Evolutionary conservation across 2,113 vertebrate species (phyloP), one percentile per base, ranked within the genome.

Genomic region (Lepus europaeus): DNA sequence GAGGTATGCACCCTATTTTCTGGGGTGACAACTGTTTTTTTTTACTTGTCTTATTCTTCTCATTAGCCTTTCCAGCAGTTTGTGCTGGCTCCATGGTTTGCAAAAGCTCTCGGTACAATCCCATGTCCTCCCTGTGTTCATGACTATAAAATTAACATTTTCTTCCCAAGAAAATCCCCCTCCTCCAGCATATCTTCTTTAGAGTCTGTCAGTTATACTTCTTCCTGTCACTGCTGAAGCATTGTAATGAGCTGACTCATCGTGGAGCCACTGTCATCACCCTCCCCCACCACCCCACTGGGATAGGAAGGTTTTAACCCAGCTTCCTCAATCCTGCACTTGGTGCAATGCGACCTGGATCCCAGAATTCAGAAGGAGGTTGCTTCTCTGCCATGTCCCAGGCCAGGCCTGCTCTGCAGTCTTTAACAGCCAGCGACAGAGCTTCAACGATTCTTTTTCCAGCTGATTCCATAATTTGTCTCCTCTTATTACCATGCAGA

Each of bases 161-260:
- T 92, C 84, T 80, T 95, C 76, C 84, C 59, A 31, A 36, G 31
- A 95, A 78, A 95, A 94, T 33, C 12, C 31, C 79, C 63, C 49
- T 49, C 45, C 45, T 45, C 6, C 45, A 45, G 76, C 31, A 53
- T 79, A 66, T 59, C 72, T 51, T 61, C 77, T 90, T 91, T 82
- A 85, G 23, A 9, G 10, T 36, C 78, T 95, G 87, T 76, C 95
- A 95, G 45, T 94, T 82, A 94, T 5, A 53, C 22, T 86, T 51
- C 17, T 29, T 91, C 36, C 63, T 77, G 29, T 86, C 59, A 88
- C 87, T 86, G 77, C 91, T 87, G 80, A 91, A 90, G 39, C 89
- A 33, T 31, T 74, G 59, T 63, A 78, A 96, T 1, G 49, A 94
- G 84, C 51, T 87, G 92, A 96, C 63, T 96, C 96, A 95, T 82